Evolutionary conservation across 1,140 invertebrate genomes (phyloP).

Genomic region (Maniola jurtina): DNA sequence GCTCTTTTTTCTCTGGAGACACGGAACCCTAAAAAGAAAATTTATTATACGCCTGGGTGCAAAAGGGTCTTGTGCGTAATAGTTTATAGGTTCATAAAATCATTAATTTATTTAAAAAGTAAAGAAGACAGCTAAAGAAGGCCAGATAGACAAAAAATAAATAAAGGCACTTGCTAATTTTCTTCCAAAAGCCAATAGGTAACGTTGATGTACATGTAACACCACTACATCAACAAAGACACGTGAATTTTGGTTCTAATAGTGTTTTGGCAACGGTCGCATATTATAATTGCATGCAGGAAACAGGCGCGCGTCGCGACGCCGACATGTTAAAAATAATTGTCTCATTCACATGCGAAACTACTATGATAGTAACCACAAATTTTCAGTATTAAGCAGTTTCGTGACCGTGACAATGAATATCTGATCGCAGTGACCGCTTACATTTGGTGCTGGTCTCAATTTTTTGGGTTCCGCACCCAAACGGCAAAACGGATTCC

Average conservation of each 20-base stretch:
- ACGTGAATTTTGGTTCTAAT: conserved; percentile 47
- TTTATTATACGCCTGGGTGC: too few relatives aligned
- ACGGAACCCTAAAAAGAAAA: too few relatives aligned
- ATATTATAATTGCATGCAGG: conserved; percentile 39
- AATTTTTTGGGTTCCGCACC: not conserved
- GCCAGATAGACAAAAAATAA: too few relatives aligned
- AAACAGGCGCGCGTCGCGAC: conserved; percentile 46
- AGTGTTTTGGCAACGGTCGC: conserved; percentile 57
- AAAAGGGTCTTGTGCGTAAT: too few relatives aligned
- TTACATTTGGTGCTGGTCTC: conserved; percentile 33
- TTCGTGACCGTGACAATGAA: conserved; percentile 61
- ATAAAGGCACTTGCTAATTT: not conserved
- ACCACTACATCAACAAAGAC: conserved; percentile 40
- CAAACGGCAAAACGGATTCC: not conserved
- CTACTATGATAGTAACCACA: conserved; percentile 73
- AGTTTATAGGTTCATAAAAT: too few relatives aligned
- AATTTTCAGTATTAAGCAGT: conserved; percentile 69
- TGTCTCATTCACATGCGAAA: conserved; percentile 69
- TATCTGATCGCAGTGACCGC: conserved; percentile 31
- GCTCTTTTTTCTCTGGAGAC: too few relatives aligned
- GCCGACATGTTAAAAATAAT: conserved; percentile 66
- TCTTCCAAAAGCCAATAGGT: not conserved
- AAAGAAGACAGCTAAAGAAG: not conserved
- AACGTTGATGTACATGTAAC: conserved; percentile 21
- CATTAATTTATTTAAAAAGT: too few relatives aligned